Conservation (phyloP, 2,888 invertebrate species). For the Standfussiana lucernea region DNA sequence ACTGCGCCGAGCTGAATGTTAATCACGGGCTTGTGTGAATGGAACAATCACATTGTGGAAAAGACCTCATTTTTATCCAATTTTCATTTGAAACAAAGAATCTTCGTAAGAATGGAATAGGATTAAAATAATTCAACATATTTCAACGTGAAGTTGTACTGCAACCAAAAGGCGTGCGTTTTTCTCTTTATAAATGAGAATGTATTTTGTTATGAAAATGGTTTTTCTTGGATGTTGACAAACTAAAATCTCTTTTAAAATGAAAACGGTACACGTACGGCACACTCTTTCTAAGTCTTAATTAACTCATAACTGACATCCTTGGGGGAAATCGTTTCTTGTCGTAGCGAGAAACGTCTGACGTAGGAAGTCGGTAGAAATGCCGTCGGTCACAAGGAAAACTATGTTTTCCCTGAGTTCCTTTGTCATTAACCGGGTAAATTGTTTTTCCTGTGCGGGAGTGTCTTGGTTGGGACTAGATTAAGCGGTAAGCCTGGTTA, state of each 20-base stretch:
- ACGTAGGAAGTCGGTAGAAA: constrained; percentile 57
- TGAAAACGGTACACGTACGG: constrained; percentile 39
- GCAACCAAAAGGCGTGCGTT: constrained; percentile 11
- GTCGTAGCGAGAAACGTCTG: constrained; percentile 62
- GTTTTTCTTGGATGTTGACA: constrained; percentile 11
- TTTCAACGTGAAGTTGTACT: constrained; percentile 41
- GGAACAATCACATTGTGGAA: constrained; percentile 86
- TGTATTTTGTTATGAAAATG: constrained; percentile 19
- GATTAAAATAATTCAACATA: constrained; percentile 64
- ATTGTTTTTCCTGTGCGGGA: constrained; percentile 82
- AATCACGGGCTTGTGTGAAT: constrained; percentile 87
- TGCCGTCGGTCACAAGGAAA: constrained; percentile 72
- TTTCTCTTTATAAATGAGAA: constrained; percentile 15
- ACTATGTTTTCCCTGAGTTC: constrained; percentile 77
- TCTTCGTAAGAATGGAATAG: constrained; percentile 61
- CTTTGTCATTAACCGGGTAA: constrained; percentile 83
- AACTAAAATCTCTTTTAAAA: constrained; percentile 35
- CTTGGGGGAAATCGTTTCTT: constrained; percentile 63
- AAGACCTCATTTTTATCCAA: constrained; percentile 79
- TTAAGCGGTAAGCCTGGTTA: constrained; percentile 81
- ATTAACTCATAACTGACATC: constrained; percentile 66
- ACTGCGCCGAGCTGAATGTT: constrained; percentile 84
- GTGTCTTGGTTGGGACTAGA: constrained; percentile 80
- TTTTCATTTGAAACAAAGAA: constrained; percentile 78
- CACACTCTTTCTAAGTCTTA: constrained; percentile 52